Conservation (phyloP, 2,888 invertebrate genomes). For the Reticulitermes lucifugus region DNA sequence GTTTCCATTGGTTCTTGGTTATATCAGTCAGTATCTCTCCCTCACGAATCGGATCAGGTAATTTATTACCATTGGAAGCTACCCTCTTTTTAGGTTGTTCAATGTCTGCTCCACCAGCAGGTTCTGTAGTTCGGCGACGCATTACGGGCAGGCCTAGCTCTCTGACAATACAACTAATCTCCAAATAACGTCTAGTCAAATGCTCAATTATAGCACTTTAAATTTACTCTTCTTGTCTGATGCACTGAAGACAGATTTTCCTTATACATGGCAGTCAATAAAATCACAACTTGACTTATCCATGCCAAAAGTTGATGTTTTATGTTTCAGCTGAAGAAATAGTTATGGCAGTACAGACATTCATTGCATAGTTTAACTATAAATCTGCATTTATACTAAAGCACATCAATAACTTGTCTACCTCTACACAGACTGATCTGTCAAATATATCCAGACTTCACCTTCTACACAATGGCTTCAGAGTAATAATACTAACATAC, state of each 20-base stretch:
- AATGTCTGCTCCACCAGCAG: slow-evolving; percentile 41
- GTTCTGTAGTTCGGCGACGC: slow-evolving; percentile 50
- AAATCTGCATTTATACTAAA: neutral
- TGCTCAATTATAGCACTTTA: neutral
- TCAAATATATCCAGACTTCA: neutral
- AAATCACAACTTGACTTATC: neutral
- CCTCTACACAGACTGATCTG: neutral
- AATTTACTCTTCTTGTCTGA: neutral
- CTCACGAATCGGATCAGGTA: slow-evolving; percentile 66
- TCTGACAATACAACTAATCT: neutral
- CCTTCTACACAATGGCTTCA: neutral
- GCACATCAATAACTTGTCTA: neutral
- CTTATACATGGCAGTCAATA: neutral
- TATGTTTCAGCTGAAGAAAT: neutral
- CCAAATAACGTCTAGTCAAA: neutral
- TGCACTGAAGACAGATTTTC: neutral
- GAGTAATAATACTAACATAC: neutral
- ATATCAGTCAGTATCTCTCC: slow-evolving; percentile 87
- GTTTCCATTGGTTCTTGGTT: slow-evolving; percentile 84
- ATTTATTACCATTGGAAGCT: slow-evolving; percentile 59
- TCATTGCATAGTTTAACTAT: neutral
- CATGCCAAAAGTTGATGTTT: neutral
- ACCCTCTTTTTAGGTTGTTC: slow-evolving; percentile 50
- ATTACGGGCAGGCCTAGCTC: slow-evolving; percentile 40
- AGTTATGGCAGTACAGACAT: neutral